phyloP scores from a whole-genome alignment of 2,113 vertebrate genomes.

The Desmodus rotundus region DNA sequence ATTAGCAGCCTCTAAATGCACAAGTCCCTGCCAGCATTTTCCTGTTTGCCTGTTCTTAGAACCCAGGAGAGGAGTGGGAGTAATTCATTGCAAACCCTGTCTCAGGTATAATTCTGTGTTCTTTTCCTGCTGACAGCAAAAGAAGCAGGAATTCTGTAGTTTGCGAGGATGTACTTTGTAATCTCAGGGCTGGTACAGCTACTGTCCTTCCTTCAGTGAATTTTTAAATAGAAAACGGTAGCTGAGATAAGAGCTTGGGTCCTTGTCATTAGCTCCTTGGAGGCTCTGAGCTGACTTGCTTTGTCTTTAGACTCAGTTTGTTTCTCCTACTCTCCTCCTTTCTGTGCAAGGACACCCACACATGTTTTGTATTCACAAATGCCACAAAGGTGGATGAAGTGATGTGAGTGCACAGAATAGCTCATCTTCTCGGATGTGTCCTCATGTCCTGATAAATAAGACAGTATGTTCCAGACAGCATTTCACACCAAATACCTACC shows the following conservation, averaged over 20 bases:
- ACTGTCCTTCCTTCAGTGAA: not conserved
- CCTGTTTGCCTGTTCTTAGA: slow-evolving; percentile 25
- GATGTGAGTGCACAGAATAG: slow-evolving; percentile 10
- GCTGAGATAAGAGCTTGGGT: not conserved
- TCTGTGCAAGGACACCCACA: slow-evolving; percentile 38
- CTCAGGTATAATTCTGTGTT: slow-evolving; percentile 54
- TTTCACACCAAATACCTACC: not conserved
- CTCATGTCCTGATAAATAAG: slow-evolving; percentile 43
- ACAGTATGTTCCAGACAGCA: slow-evolving; percentile 47
- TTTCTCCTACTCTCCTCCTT: slow-evolving; percentile 1
- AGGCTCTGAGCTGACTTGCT: slow-evolving; percentile 3
- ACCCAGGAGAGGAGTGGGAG: slow-evolving; percentile 59
- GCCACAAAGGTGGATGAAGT: slow-evolving; percentile 12
- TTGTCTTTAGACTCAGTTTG: slow-evolving; percentile 31
- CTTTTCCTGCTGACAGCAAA: slow-evolving; percentile 47
- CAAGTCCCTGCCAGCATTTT: slow-evolving; percentile 45
- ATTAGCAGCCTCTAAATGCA: slow-evolving; percentile 45
- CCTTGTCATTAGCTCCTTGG: not conserved
- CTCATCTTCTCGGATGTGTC: slow-evolving; percentile 27
- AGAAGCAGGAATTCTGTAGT: slow-evolving; percentile 5
- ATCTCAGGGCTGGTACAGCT: not conserved
- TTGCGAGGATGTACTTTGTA: not conserved
- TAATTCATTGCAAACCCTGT: not conserved
- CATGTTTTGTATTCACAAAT: slow-evolving; percentile 27
- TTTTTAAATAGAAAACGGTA: not conserved